These are phyloP conservation scores for Drosophila tristis DNA, from an alignment of 1,140 invertebrate genomes.

Conservation along the genomic window DNA sequence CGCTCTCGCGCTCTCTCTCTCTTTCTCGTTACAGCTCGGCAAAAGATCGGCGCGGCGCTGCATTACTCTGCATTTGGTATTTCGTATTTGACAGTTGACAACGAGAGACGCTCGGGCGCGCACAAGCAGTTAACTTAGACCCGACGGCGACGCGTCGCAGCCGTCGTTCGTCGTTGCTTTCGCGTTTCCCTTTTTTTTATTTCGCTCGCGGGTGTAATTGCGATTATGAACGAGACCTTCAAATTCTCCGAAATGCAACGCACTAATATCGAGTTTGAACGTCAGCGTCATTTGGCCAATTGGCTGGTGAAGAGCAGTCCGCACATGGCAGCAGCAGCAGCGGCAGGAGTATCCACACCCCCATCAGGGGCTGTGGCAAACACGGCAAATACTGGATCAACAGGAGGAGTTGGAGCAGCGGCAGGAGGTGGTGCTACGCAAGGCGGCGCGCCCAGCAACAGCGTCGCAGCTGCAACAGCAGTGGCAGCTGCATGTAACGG, in stretches of 20 bases:
- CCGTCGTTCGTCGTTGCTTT: conserved; percentile 51
- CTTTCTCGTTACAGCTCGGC: conserved; percentile 67
- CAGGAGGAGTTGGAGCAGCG: conserved; percentile 19
- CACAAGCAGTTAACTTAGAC: conserved; percentile 52
- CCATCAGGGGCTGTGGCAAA: conserved; percentile 27
- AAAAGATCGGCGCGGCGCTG: conserved; percentile 63
- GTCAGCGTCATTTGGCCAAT: conserved; percentile 83
- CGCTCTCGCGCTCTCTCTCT: conserved; percentile 32
- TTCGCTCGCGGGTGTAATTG: conserved; percentile 42
- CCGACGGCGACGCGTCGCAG: conserved; percentile 69
- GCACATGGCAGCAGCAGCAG: conserved; percentile 80
- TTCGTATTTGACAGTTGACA: conserved; percentile 69
- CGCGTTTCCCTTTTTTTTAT: conserved; percentile 37
- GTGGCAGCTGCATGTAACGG: conserved; percentile 73
- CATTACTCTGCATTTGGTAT: conserved; percentile 55
- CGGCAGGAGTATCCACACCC: conserved; percentile 42
- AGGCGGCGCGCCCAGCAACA: conserved; percentile 64
- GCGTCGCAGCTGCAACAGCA: conserved; percentile 62
- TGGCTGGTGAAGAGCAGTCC: conserved; percentile 83
- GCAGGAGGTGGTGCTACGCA: conserved; percentile 23
- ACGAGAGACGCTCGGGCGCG: conserved; percentile 61
- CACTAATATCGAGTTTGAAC: conserved; percentile 82
- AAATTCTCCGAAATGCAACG: conserved; percentile 81
- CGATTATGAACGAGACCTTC: conserved; percentile 74
- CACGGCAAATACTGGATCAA: conserved; percentile 28